Conservation (phyloP, 2,113 vertebrate genomes). For the Dasyornis broadbenti region DNA sequence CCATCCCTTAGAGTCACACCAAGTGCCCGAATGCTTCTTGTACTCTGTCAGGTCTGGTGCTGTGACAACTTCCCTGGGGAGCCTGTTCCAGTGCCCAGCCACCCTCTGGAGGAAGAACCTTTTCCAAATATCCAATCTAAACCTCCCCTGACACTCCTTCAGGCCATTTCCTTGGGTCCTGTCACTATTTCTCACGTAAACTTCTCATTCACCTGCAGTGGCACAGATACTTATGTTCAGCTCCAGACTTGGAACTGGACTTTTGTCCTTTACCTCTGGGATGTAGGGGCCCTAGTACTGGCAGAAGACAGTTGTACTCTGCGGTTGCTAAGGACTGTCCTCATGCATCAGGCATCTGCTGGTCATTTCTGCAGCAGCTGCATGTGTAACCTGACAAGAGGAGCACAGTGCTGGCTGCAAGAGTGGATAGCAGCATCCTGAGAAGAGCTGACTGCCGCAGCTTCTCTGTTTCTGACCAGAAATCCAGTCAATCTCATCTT, state of each 20-base stretch:
- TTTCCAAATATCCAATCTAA: not conserved
- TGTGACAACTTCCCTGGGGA: not conserved
- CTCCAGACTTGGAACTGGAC: not conserved
- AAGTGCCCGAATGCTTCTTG: not conserved
- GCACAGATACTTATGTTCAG: not conserved
- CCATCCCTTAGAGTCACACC: not conserved
- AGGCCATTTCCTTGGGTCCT: not conserved
- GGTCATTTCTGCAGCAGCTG: not conserved
- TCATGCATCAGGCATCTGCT: not conserved
- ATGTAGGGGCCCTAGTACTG: rapidly evolving
- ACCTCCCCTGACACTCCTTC: not conserved
- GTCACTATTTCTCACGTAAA: not conserved
- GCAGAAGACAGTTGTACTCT: not conserved
- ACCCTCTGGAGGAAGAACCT: not conserved
- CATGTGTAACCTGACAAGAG: rapidly evolving
- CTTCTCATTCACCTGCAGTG: not conserved
- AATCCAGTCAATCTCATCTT: not conserved
- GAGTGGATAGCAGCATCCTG: not conserved
- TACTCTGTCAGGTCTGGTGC: not conserved
- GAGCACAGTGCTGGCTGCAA: not conserved
- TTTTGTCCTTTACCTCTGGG: not conserved
- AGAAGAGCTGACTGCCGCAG: not conserved
- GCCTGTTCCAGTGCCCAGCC: not conserved
- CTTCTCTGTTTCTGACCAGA: not conserved
- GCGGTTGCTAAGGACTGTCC: not conserved